Evolutionary conservation across 37 sponge, comb jelly and placozoan genomes (phyloP), one percentile per base, ranked within the genome.

Genomic region (Amphimedon queenslandica): DNA sequence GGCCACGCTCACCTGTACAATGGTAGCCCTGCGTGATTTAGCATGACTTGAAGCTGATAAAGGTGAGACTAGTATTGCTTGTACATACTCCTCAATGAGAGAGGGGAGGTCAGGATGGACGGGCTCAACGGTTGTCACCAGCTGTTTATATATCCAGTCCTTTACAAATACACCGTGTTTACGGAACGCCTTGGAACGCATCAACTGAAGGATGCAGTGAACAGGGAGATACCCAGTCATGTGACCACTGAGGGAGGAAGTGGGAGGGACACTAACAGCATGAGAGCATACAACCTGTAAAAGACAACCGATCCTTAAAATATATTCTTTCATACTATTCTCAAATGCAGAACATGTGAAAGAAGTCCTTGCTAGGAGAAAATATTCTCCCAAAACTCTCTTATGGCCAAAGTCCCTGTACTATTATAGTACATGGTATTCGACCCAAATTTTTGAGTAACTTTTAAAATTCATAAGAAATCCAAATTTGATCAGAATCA

Each of bases 121-220:
- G 1, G 92, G 88, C 37, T 80, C 83, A 8, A 61, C 18, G 16
- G 75, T 43, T 24, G 24, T 51, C 35, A 70, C 31, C 63, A 91
- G n/a, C 67, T 91, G 92, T 36, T 43, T 16, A 55, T 83, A 83
- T 5, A 91, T 74, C 88, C 92, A 91, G 41, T 88, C 75, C 88
- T 87, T 55, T 4, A 32, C 36, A 57, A 86, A 70, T 43, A 90
- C 70, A 63, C 75, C 55, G 60, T 92, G 82, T 42, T 92, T 92
- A 25, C 67, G 57, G 75, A 92, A 92, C 11, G 69, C 66, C 21
- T 80, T 73, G 28, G 86, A 82, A 74, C 80, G 88, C 61, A 96
- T 69, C 39, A 96, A 86, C 42, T 92, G 90, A 33, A 82, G 82
- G 37, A 92, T 43, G 64, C 96, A 96, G 90, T 96, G 89, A 0